phyloP scores from a whole-genome alignment of 2,888 invertebrate genomes.

The Perizoma flavofasciatum region DNA sequence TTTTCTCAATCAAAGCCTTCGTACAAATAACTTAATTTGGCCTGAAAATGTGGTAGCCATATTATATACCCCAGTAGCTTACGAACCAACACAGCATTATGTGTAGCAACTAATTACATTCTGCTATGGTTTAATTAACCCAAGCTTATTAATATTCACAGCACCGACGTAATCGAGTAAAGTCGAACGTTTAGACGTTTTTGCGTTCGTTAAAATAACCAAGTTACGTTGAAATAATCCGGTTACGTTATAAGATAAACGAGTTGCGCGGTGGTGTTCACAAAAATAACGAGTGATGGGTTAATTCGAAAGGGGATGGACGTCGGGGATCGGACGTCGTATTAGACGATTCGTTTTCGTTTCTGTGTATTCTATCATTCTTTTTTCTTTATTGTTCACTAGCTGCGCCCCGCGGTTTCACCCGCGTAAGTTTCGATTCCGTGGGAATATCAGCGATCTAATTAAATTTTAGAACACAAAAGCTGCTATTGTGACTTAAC shows the following conservation, averaged over 20 bases:
- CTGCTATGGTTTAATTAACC: constrained; percentile 26
- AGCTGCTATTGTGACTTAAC: too few species aligned
- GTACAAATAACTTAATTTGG: constrained; percentile 3
- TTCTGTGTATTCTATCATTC: constrained; percentile 1
- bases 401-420: too few species aligned
- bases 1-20: too few species aligned
- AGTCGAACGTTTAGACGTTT: constrained; percentile 32
- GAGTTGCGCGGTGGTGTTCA: constrained; percentile 22
- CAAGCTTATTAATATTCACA: constrained; percentile 31
- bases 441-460: too few species aligned
- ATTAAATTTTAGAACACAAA: too few species aligned
- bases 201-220: constrained; percentile 33
- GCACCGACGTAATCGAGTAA: constrained; percentile 26
- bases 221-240: constrained; percentile 25
- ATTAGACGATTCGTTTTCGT: constrained; percentile 4
- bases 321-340: constrained; percentile 25
- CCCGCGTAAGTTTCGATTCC: too few species aligned
- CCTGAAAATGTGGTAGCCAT: not conserved
- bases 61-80: constrained; percentile 1
- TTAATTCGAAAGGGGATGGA: constrained; percentile 24
- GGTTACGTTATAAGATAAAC: constrained; percentile 27
- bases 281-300: constrained; percentile 26
- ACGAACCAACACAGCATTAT: constrained; percentile 13
- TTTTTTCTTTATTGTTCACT: not conserved
- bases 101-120: constrained; percentile 21